Conservation (phyloP, 2,113 vertebrate genomes). For the Aldabrachelys gigantea region DNA sequence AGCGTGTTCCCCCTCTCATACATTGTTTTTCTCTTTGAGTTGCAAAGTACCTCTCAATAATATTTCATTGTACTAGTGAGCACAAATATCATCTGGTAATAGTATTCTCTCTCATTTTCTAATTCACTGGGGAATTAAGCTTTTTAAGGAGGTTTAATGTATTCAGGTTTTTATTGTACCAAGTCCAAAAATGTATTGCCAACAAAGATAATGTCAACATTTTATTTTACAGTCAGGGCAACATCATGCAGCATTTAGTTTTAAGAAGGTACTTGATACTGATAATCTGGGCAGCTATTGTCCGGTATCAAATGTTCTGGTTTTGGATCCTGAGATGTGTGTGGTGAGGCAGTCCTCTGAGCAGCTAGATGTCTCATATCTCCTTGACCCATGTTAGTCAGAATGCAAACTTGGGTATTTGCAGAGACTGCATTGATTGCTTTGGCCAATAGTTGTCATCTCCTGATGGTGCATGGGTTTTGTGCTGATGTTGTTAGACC, state of each 20-base stretch:
- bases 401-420: background rate
- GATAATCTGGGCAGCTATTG: background rate
- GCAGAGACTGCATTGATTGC: background rate
- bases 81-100: background rate
- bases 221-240: background rate
- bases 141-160: background rate
- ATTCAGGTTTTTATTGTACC: background rate
- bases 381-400: background rate
- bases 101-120: background rate
- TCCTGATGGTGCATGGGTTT: background rate
- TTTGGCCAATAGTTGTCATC: background rate
- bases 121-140: background rate
- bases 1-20: rapidly evolving
- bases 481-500: background rate
- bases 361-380: background rate
- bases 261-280: background rate
- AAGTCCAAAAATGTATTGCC: background rate
- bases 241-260: background rate
- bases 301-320: background rate
- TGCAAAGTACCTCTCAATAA: background rate
- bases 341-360: background rate
- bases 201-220: background rate
- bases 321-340: background rate
- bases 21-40: background rate
- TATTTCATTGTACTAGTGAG: background rate